Base-by-base conservation (phyloP, 2,113 vertebrate genomes). In the Tachysurus fulvidraco region DNA sequence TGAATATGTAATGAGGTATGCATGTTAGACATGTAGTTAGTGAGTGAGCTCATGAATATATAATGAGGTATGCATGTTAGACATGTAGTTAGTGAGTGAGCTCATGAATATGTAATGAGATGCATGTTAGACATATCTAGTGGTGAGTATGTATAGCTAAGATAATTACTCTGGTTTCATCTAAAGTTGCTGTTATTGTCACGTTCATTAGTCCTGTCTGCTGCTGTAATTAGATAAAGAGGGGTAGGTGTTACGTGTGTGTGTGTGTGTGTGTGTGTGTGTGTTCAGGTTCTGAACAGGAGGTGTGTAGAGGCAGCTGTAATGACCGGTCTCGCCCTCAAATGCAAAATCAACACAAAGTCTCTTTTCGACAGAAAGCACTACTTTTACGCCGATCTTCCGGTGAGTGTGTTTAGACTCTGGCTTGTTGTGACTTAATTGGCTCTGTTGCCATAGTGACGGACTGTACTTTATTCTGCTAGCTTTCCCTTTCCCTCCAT, bases 311-410 rank as follows among this genome's bases (percentile, higher is more conserved):
- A 99, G 94, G 98, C 97, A 9, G 97, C 97, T 0, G 97, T 99
- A 88, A 97, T 97, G 96, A 99, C 98, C 36, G 96, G 95, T 86
- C 93, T 99, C 91, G 97, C 97, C 23, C 96, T 99, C 86, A 95
- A 96, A 93, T 99, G 98, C 92, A 94, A 88, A 88, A 96, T 99
- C 91, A 99, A 99, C 95, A 97, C 92, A 93, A 99, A 95, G 93
- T 99, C 97, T 28, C 92, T 97, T 82, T 99, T 99, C 93, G 98
- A 99, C 96, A 96, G 98, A 93, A 99, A 99, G 89, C 98, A 99
- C 94, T 99, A 99, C 93, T 99, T 99, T 94, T 99, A 99, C 60
- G 96, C 98, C 55, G 98, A 99, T 94, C 95, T 99, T 88, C 98
- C 98, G 23, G 98, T 99, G 92, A 97, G 98, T 97, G 89, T 81